A percentile compares a stretch with the other conserved stretches of the same genome.
Conservation (phyloP, 1,140 invertebrate genomes). For the Aradophagus sp. region DNA sequence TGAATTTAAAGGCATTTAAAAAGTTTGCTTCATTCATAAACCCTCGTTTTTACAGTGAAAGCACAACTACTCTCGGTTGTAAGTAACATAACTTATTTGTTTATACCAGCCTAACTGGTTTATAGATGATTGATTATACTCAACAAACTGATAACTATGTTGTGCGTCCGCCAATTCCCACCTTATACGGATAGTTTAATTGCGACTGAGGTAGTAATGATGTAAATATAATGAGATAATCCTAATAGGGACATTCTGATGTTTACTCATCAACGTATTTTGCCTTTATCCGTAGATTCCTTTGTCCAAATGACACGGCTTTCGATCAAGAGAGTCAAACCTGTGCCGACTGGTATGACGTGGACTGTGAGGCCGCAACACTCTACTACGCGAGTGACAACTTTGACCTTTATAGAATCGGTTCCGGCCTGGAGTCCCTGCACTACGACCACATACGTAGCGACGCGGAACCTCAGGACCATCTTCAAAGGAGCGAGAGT, state of each 20-base stretch:
- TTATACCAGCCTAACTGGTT: too few species aligned
- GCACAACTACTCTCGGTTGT: not conserved
- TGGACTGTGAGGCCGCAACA: constrained; percentile 87
- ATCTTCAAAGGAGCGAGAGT: constrained; percentile 84
- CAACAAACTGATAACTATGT: too few species aligned
- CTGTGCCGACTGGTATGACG: constrained; percentile 92
- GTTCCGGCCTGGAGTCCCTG: constrained; percentile 77
- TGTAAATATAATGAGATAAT: constrained; percentile 52
- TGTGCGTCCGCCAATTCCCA: constrained; percentile 15
- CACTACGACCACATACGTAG: constrained; percentile 71
- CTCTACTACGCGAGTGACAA: constrained; percentile 87
- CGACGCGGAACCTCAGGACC: constrained; percentile 84
- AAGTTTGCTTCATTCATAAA: too few species aligned
- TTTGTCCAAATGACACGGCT: constrained; percentile 92
- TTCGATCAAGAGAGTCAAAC: constrained; percentile 95
- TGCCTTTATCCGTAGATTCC: constrained; percentile 80
- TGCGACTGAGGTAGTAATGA: constrained; percentile 30
- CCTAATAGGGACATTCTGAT: constrained; percentile 32
- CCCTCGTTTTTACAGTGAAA: too few species aligned
- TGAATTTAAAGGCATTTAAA: too few species aligned
- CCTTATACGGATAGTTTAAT: constrained; percentile 32
- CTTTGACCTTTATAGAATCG: constrained; percentile 86
- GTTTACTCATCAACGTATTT: constrained; percentile 28
- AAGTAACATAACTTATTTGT: too few species aligned
- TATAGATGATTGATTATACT: too few species aligned